Conservation (phyloP, 2,113 vertebrate species). For the Prinia subflava region DNA sequence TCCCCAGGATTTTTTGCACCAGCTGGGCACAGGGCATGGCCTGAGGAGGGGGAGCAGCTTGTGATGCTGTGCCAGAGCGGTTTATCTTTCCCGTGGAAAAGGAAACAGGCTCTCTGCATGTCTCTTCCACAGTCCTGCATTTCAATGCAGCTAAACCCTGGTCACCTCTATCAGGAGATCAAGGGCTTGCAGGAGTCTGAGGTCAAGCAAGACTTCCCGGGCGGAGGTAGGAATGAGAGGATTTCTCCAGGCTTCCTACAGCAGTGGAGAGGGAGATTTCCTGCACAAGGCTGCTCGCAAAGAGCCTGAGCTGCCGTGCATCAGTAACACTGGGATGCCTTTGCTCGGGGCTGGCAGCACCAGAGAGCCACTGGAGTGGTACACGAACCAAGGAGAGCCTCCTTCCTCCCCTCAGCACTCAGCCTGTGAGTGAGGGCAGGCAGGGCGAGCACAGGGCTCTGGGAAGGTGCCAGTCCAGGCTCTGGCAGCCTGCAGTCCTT, state of each 20-base stretch:
- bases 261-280: background rate
- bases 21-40: background rate
- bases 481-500: conserved; percentile 42
- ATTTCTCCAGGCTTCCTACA: background rate
- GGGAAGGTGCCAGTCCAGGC: background rate
- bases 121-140: background rate
- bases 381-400: fast-evolving
- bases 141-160: background rate
- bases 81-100: background rate
- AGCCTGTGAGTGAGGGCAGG: background rate
- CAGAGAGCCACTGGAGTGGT: background rate
- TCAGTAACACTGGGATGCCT: background rate
- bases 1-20: background rate
- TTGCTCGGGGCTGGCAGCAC: background rate
- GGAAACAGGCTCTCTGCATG: background rate
- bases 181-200: background rate
- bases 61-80: fast-evolving
- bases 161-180: background rate
- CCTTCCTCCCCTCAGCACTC: background rate
- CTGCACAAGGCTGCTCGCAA: background rate
- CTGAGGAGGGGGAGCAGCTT: background rate
- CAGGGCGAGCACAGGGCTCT: background rate
- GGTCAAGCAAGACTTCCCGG: background rate
- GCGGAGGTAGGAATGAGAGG: background rate
- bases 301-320: background rate